Conservation (phyloP, 2,888 invertebrate genomes). For the Lottia scabra region DNA sequence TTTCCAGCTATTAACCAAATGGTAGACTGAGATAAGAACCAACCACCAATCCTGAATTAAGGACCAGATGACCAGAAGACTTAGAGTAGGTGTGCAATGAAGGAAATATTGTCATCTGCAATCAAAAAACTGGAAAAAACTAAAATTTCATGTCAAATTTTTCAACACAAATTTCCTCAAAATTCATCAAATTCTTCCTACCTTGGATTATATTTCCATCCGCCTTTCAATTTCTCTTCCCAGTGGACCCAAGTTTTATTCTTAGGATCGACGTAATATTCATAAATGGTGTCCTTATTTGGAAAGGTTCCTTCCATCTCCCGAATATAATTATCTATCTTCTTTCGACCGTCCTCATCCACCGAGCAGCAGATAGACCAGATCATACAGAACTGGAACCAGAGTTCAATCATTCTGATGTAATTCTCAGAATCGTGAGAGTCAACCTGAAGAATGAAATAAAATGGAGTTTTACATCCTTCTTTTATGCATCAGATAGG, state of each 20-base stretch:
- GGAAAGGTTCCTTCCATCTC: constrained; percentile 76
- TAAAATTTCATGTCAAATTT: no score
- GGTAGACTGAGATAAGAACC: no score
- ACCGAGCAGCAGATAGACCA: constrained; percentile 70
- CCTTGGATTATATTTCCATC: constrained; percentile 81
- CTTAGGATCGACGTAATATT: constrained; percentile 86
- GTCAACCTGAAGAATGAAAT: constrained; percentile 52
- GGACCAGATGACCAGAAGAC: no score
- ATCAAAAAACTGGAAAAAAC: no score
- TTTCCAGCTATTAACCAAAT: no score
- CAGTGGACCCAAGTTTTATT: constrained; percentile 80
- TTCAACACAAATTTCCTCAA: no score
- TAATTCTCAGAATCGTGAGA: constrained; percentile 64
- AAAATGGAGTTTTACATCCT: no score
- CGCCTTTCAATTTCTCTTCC: constrained; percentile 82
- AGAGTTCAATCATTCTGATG: constrained; percentile 65
- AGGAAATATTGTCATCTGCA: no score
- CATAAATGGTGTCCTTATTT: constrained; percentile 87
- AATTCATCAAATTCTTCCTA: constrained; percentile 54
- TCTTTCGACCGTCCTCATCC: constrained; percentile 70
- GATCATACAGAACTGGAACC: constrained; percentile 70
- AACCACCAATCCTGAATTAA: no score
- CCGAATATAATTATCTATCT: constrained; percentile 69
- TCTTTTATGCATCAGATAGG: not conserved
- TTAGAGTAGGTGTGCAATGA: no score